These are phyloP conservation scores for Trichopoda pennipes DNA, from an alignment of 2,888 invertebrate species.

Conservation along the genomic window DNA sequence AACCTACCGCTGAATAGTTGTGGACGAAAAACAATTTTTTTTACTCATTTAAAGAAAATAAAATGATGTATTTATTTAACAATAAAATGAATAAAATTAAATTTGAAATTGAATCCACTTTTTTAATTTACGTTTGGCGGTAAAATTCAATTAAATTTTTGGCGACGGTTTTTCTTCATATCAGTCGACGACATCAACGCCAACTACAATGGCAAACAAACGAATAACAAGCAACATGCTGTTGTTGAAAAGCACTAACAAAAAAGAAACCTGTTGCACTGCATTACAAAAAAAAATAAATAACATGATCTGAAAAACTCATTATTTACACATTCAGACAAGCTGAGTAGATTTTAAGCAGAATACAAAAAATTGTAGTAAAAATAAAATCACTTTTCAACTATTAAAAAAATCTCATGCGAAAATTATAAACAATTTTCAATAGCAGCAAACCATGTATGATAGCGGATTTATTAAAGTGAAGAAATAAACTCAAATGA, in stretches of 20 bases:
- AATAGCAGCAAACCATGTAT: constrained; percentile 55
- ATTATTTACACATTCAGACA: constrained; percentile 35
- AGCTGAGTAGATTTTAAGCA: constrained; percentile 11
- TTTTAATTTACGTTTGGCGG: constrained; percentile 71
- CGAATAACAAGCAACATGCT: constrained; percentile 9
- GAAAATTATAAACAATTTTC: constrained; percentile 65
- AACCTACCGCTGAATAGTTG: constrained; percentile 38
- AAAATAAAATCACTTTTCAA: constrained; percentile 49
- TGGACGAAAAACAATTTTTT: neutral
- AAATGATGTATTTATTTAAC: constrained; percentile 37
- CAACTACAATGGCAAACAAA: constrained; percentile 38
- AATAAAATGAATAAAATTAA: constrained; percentile 75
- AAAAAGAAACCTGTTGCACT: constrained; percentile 40
- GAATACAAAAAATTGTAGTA: neutral
- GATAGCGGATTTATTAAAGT: constrained; percentile 39
- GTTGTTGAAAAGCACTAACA: neutral
- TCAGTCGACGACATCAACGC: constrained; percentile 50
- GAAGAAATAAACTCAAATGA: neutral
- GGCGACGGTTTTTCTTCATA: constrained; percentile 64
- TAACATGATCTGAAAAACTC: constrained; percentile 16
- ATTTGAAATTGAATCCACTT: constrained; percentile 77
- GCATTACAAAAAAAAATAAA: constrained; percentile 37
- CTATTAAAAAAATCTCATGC: constrained; percentile 61
- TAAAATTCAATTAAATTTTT: constrained; percentile 76
- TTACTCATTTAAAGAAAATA: neutral